phyloP scores from a whole-genome alignment of 2,888 invertebrate species.

The Sphaeridia pumilis region DNA sequence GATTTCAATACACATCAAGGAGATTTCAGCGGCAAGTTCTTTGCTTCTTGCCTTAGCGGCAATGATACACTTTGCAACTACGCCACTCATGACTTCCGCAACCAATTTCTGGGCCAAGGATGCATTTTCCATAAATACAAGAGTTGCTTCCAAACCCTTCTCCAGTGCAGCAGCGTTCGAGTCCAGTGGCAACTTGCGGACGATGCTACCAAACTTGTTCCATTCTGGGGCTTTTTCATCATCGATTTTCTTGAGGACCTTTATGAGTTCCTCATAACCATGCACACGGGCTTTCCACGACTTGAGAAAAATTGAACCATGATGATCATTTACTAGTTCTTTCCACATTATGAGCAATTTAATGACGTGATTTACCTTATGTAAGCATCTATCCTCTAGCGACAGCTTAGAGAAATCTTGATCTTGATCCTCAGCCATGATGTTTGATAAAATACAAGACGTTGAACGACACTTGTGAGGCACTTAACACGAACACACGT shows the following conservation, averaged over 20 bases:
- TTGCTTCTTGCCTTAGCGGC: slow-evolving; percentile 83
- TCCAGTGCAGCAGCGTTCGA: slow-evolving; percentile 93
- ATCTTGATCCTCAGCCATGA: slow-evolving; percentile 49
- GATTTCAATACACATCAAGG: slow-evolving; percentile 88
- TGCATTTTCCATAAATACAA: slow-evolving; percentile 85
- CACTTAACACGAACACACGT: too few species aligned
- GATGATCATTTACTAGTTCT: neutral
- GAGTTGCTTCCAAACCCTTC: slow-evolving; percentile 81
- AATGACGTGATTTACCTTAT: slow-evolving; percentile 51
- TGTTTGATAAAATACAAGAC: neutral
- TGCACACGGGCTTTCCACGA: slow-evolving; percentile 89
- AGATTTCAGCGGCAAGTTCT: slow-evolving; percentile 77
- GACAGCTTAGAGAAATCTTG: slow-evolving; percentile 77
- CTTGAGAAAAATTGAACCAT: slow-evolving; percentile 39
- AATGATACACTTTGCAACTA: slow-evolving; percentile 84
- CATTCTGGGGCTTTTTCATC: slow-evolving; percentile 92
- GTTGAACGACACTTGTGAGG: too few species aligned
- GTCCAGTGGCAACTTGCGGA: slow-evolving; percentile 89
- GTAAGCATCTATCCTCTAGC: slow-evolving; percentile 79
- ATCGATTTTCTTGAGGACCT: slow-evolving; percentile 71
- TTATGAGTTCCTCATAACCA: slow-evolving; percentile 87
- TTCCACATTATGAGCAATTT: neutral
- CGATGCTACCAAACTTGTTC: slow-evolving; percentile 74
- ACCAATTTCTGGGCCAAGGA: slow-evolving; percentile 69
- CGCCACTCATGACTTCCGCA: slow-evolving; percentile 75